Conservation (phyloP, 2,113 vertebrate genomes). For the Menura novaehollandiae region DNA sequence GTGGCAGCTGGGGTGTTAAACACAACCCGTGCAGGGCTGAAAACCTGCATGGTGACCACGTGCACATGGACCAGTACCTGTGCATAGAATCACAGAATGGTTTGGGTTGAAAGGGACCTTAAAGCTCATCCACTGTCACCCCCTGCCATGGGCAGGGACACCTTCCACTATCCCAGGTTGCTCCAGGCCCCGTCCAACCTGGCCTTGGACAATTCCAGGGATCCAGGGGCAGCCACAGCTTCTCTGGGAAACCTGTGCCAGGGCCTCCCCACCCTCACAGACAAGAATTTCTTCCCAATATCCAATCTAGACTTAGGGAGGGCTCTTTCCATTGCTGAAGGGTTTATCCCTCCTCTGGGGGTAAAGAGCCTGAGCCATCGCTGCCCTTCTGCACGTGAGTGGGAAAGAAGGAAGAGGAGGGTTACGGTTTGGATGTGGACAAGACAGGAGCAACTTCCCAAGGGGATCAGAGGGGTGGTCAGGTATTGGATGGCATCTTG, state of each 20-base stretch:
- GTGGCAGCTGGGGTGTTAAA: background rate
- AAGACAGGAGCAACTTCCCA: background rate
- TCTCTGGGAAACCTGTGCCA: background rate
- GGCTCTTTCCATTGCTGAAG: background rate
- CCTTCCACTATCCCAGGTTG: fast-evolving
- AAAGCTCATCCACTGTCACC: background rate
- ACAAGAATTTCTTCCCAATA: background rate
- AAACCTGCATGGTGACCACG: fast-evolving
- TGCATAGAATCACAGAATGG: background rate
- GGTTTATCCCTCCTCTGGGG: background rate
- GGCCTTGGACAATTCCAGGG: background rate
- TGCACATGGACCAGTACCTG: background rate
- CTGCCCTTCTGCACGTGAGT: background rate
- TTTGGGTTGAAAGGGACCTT: background rate
- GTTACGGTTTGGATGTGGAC: background rate
- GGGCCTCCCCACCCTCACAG: fast-evolving
- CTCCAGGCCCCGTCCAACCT: fast-evolving
- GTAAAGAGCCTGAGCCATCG: background rate
- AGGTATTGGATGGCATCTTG: background rate
- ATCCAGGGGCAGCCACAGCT: background rate
- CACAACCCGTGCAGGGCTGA: background rate
- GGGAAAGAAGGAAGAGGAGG: background rate
- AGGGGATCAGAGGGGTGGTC: background rate
- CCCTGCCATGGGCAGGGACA: background rate
- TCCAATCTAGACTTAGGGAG: background rate